Conservation (phyloP, 2,888 invertebrate species). For the Dicyrtoma fusca region DNA sequence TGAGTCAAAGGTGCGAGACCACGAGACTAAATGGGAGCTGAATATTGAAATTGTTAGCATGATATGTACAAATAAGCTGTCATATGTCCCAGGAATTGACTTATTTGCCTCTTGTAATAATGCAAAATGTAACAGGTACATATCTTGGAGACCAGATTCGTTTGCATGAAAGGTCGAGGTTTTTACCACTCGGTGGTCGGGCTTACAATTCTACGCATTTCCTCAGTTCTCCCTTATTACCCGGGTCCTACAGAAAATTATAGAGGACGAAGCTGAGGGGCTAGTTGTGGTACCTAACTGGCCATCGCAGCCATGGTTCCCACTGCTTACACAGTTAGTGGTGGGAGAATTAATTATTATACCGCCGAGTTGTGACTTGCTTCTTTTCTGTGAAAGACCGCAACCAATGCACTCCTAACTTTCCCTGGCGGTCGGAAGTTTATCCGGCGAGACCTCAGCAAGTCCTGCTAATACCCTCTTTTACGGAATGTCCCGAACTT, state of each 20-base stretch:
- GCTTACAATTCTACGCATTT: conserved; percentile 8
- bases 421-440: not conserved
- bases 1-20: not conserved
- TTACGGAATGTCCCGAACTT: too few species aligned
- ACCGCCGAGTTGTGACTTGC: too few species aligned
- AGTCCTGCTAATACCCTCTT: too few species aligned
- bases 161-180: conserved; percentile 8
- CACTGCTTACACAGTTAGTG: not conserved
- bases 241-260: conserved; percentile 3
- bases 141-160: conserved; percentile 21
- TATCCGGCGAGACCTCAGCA: not conserved
- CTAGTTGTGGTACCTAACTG: conserved; percentile 2
- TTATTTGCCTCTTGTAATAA: not conserved
- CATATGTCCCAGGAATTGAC: not conserved
- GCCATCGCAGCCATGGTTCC: not conserved
- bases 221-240: not conserved
- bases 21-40: not conserved
- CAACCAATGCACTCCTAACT: not conserved
- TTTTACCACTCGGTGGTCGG: not conserved
- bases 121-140: not conserved
- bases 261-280: not conserved
- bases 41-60: not conserved
- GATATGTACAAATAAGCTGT: not conserved
- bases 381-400: not conserved
- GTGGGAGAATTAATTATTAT: not conserved